phyloP scores from a whole-genome alignment of 53 echinoderm and acorn worm genomes.

The Antedon mediterranea region DNA sequence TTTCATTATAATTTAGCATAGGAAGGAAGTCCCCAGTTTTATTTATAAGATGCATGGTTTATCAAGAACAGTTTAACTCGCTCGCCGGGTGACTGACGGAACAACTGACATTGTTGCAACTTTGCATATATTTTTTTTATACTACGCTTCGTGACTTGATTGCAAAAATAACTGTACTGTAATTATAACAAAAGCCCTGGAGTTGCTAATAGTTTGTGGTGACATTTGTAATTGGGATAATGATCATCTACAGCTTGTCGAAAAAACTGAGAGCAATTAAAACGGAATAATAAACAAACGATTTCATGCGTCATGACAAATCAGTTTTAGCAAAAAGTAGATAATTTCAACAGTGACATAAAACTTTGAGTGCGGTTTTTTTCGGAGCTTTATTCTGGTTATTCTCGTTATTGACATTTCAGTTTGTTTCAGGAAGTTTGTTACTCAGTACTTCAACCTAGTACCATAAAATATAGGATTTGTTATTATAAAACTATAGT shows the following conservation, averaged over 20 bases:
- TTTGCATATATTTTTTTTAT: neutral
- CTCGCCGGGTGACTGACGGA: neutral
- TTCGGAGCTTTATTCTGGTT: neutral
- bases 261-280: neutral
- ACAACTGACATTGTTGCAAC: neutral
- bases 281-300: neutral
- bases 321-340: neutral
- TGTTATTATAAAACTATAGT: neutral
- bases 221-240: neutral
- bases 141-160: neutral
- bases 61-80: neutral
- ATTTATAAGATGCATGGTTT: neutral
- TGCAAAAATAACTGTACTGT: neutral
- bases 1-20: neutral
- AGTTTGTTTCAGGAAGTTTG: neutral
- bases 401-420: neutral
- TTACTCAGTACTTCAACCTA: neutral
- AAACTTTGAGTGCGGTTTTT: neutral
- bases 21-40: neutral
- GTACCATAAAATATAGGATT: neutral
- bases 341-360: neutral
- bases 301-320: neutral
- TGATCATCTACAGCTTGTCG: neutral
- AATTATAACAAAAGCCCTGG: neutral
- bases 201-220: neutral